A percentile compares a stretch with the other conserved stretches of the same genome.
Evolutionary conservation across 2,113 vertebrate genomes (phyloP).

Genomic region (Pycnonotus jocosus): DNA sequence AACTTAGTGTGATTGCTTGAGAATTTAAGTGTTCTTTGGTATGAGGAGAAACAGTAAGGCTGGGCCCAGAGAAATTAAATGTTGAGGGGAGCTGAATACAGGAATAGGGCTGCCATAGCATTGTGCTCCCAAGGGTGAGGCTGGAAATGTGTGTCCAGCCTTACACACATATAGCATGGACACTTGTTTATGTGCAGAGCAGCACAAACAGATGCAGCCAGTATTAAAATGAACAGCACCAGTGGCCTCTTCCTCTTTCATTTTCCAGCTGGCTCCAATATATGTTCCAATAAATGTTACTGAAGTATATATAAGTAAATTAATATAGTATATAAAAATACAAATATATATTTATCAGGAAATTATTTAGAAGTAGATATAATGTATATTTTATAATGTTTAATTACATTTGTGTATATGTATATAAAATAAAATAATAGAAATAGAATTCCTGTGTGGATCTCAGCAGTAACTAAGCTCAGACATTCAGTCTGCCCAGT

Average conservation of each 20-base stretch:
- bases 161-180: no score
- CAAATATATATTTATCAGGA: neutral
- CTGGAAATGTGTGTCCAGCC: neutral
- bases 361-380: fast-evolving
- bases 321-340: neutral
- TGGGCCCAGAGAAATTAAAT: neutral
- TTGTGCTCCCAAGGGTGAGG: neutral
- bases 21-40: neutral
- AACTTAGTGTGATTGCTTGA: neutral
- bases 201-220: neutral
- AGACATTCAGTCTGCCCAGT: neutral
- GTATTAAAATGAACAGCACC: neutral
- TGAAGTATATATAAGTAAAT: neutral
- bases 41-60: neutral
- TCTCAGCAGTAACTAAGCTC: neutral
- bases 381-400: neutral
- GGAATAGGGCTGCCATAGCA: neutral
- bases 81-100: neutral
- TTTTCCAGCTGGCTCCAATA: neutral
- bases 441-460: neutral
- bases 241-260: neutral
- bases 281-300: neutral
- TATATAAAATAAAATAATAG: neutral
- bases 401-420: neutral
- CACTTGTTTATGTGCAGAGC: neutral